A percentile compares a stretch with the other conserved stretches of the same genome.
Evolutionary conservation across 2,888 invertebrate genomes (phyloP).

Genomic region (Clepsis dumicolana): DNA sequence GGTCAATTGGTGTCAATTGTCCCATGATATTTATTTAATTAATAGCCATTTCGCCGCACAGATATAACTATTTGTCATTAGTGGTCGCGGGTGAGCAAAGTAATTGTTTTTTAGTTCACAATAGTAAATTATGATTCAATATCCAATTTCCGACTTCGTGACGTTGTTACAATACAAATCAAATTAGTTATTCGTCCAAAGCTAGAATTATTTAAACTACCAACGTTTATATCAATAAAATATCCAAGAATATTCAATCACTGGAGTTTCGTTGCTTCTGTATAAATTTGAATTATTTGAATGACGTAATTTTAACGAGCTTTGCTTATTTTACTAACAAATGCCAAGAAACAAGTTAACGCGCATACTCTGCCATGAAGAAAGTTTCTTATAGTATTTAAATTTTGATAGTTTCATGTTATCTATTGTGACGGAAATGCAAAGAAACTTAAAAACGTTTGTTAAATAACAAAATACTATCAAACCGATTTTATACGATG

Average conservation of each 20-base stretch:
- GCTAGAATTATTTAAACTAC: not conserved
- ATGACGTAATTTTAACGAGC: not conserved
- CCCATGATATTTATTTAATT: too few relatives aligned
- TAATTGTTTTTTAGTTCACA: too few relatives aligned
- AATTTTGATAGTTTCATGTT: too few relatives aligned
- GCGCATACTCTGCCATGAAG: not conserved
- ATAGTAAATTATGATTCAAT: not conserved
- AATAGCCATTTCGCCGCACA: too few relatives aligned
- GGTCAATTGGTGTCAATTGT: too few relatives aligned
- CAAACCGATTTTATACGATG: too few relatives aligned
- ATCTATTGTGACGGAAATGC: too few relatives aligned
- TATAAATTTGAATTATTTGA: not conserved
- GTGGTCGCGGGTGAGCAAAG: too few relatives aligned
- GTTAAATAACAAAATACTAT: too few relatives aligned
- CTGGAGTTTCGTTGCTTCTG: not conserved
- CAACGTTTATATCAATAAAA: not conserved
- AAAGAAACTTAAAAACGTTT: too few relatives aligned
- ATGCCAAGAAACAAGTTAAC: not conserved
- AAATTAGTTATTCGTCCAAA: not conserved
- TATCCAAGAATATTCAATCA: not conserved
- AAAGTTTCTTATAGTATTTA: too few relatives aligned
- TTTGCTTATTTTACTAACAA: not conserved
- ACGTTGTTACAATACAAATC: not conserved
- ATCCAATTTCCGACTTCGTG: not conserved
- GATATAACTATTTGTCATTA: too few relatives aligned